Conservation (phyloP, 2,888 invertebrate species). For the Cerastis leucographa region DNA sequence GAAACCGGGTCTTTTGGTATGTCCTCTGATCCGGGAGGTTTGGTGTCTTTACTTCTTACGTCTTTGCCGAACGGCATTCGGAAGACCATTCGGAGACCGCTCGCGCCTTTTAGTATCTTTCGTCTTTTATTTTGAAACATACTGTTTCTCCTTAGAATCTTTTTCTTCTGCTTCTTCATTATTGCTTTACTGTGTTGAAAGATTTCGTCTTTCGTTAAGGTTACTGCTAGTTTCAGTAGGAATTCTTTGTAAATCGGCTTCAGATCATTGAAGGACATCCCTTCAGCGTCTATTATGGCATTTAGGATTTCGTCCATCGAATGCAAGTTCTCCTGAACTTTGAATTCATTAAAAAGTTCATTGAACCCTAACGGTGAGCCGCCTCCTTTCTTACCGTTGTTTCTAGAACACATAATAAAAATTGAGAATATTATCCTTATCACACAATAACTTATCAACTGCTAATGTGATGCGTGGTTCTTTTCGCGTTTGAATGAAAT, state of each 20-base stretch:
- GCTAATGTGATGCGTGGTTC: background rate
- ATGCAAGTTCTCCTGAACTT: conserved; percentile 96
- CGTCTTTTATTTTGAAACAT: conserved; percentile 90
- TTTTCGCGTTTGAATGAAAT: background rate
- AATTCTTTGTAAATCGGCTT: conserved; percentile 98
- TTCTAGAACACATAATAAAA: conserved; percentile 78
- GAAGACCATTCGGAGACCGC: conserved; percentile 92
- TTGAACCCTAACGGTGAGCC: conserved; percentile 96
- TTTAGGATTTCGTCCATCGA: conserved; percentile 96
- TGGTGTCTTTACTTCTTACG: conserved; percentile 79
- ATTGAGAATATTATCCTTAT: background rate
- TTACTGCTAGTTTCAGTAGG: conserved; percentile 95
- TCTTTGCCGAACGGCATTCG: conserved; percentile 90
- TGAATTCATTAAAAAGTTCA: conserved; percentile 96
- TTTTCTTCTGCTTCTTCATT: conserved; percentile 96
- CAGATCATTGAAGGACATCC: conserved; percentile 98
- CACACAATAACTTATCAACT: background rate
- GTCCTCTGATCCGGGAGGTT: conserved; percentile 73
- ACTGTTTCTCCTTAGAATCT: conserved; percentile 91
- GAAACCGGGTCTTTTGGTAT: conserved; percentile 83
- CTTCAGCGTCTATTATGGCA: conserved; percentile 97
- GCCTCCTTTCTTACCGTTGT: conserved; percentile 92
- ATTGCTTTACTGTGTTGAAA: conserved; percentile 97
- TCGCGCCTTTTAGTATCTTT: conserved; percentile 91
- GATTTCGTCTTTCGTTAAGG: conserved; percentile 97